A percentile compares a stretch with the other conserved stretches of the same genome.
Evolutionary conservation across 2,113 vertebrate species (phyloP).

Genomic region (Alligator mississippiensis): DNA sequence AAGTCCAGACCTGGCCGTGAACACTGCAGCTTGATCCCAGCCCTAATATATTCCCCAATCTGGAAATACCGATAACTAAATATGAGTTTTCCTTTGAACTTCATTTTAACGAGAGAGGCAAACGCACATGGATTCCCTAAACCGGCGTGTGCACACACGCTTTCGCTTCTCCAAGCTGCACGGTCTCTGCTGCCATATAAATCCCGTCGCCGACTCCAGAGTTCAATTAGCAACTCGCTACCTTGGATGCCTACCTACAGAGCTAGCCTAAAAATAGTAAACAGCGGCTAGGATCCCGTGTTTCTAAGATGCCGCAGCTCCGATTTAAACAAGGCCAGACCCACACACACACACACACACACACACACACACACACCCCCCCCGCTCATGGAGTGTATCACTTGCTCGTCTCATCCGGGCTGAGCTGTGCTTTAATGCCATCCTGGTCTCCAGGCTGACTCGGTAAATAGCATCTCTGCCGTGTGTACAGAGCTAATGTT

Average conservation of each 20-base stretch:
- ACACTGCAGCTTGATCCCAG: not conserved
- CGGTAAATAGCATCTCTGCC: conserved; percentile 25
- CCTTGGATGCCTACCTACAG: not conserved
- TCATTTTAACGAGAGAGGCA: not conserved
- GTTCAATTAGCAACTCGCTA: not conserved
- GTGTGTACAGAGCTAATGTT: conserved; percentile 22
- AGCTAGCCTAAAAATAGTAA: not conserved
- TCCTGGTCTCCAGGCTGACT: not conserved
- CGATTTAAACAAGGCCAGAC: rapidly evolving
- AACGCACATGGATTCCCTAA: too few species aligned
- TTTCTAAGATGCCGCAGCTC: too few species aligned
- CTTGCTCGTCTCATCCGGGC: too few species aligned
- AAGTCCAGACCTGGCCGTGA: not conserved
- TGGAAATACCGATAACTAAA: not conserved
- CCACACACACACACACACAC: not conserved
- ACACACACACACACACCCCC: not conserved
- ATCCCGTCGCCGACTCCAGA: not conserved
- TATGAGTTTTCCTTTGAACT: not conserved
- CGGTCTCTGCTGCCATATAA: not conserved
- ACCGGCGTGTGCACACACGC: not conserved
- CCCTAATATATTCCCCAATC: not conserved
- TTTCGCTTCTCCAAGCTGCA: not conserved
- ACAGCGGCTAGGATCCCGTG: not conserved
- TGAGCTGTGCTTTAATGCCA: rapidly evolving
- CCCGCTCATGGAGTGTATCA: rapidly evolving